These are phyloP conservation scores for Acronicta aceris DNA, from an alignment of 2,888 invertebrate genomes.

Conservation along the genomic window DNA sequence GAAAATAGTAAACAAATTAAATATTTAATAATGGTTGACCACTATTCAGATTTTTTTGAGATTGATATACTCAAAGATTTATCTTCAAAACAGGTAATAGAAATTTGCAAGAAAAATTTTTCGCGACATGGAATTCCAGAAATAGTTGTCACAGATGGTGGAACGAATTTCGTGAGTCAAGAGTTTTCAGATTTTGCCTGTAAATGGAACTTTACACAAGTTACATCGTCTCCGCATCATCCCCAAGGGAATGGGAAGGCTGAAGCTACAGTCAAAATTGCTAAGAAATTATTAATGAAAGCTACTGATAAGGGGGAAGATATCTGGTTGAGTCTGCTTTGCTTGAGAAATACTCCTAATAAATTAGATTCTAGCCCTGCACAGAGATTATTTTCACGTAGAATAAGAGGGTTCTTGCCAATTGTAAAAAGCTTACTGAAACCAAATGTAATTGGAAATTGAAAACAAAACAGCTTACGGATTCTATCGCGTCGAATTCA, in stretches of 20 bases:
- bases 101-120: constrained; percentile 7
- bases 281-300: neutral
- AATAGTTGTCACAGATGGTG: constrained; percentile 4
- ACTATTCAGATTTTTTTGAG: constrained; percentile 5
- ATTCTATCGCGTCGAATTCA: no score
- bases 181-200: constrained; percentile 1
- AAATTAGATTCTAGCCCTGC: neutral
- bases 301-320: neutral
- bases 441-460: no score
- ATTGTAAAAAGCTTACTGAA: neutral
- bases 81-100: neutral
- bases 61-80: constrained; percentile 7
- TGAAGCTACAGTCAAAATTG: constrained; percentile 5
- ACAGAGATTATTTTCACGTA: constrained; percentile 1
- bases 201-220: constrained; percentile 6
- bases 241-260: constrained; percentile 7
- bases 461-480: no score
- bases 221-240: constrained; percentile 5
- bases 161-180: constrained; percentile 3
- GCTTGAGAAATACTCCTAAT: neutral
- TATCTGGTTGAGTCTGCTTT: neutral
- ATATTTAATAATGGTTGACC: constrained; percentile 5
- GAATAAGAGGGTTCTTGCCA: constrained; percentile 3
- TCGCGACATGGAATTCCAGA: constrained; percentile 4
- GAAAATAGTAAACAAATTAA: constrained; percentile 1